Conservation (phyloP, 2,888 invertebrate genomes). For the Agrilus biguttatus region DNA sequence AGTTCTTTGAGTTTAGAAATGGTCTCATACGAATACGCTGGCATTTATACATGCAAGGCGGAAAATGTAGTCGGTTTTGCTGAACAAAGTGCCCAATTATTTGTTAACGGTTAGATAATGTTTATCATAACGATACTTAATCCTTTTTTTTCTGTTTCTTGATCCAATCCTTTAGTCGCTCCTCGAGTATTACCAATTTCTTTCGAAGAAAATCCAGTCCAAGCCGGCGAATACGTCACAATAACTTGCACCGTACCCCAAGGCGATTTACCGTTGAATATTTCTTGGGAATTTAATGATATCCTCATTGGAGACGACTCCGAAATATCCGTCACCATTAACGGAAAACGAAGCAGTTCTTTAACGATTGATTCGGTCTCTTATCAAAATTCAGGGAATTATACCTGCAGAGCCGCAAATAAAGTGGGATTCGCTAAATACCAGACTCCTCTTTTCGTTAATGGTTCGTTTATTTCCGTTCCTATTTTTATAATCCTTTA, state of each 20-base stretch:
- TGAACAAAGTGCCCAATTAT: constrained; percentile 51
- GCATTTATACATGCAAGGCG: constrained; percentile 56
- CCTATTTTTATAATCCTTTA: too few relatives aligned
- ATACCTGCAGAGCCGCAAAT: constrained; percentile 30
- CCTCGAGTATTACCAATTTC: constrained; percentile 71
- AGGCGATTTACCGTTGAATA: constrained; percentile 42
- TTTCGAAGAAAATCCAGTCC: constrained; percentile 61
- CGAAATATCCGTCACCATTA: constrained; percentile 26
- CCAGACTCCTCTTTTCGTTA: constrained; percentile 26
- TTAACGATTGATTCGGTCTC: constrained; percentile 27
- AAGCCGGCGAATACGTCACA: constrained; percentile 67
- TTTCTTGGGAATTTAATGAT: constrained; percentile 39
- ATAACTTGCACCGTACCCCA: constrained; percentile 49
- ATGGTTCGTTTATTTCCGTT: constrained; percentile 23
- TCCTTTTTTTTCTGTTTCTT: constrained; percentile 1
- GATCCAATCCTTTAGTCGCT: constrained; percentile 48
- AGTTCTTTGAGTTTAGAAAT: constrained; percentile 31
- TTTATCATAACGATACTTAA: constrained; percentile 12
- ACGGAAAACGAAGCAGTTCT: constrained; percentile 33
- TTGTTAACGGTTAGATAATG: constrained; percentile 47
- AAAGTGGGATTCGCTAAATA: constrained; percentile 25
- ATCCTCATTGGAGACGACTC: constrained; percentile 24
- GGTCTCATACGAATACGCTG: constrained; percentile 36
- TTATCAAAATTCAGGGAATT: constrained; percentile 28
- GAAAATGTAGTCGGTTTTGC: constrained; percentile 48